Conservation (phyloP, 2,113 vertebrate genomes). For the Xiphorhynchus elegans region DNA sequence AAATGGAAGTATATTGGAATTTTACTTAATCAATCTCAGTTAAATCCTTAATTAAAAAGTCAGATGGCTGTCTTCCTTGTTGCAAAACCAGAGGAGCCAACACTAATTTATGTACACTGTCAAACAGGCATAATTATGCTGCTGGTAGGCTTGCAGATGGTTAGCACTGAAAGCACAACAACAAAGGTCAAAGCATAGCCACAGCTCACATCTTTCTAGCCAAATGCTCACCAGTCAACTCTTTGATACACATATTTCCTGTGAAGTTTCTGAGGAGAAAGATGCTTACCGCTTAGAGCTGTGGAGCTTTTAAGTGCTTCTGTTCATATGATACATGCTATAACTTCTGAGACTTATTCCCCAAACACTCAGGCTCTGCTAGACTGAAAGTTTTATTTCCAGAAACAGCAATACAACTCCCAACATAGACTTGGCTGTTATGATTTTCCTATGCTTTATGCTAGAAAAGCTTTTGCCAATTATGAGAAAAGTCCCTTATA, state of each 20-base stretch:
- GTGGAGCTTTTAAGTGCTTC: background rate
- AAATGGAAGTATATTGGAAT: constrained; percentile 23
- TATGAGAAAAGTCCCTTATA: background rate
- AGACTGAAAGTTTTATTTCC: background rate
- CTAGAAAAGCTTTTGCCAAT: background rate
- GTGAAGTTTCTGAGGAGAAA: background rate
- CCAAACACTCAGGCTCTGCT: background rate
- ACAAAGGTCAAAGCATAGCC: constrained; percentile 35
- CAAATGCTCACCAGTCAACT: constrained; percentile 41
- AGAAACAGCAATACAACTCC: background rate
- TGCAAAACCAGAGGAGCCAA: constrained; percentile 47
- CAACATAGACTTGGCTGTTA: background rate
- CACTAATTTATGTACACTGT: constrained; percentile 55
- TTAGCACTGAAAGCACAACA: background rate
- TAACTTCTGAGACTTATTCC: background rate
- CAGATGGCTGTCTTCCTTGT: constrained; percentile 42
- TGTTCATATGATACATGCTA: background rate
- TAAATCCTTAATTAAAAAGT: constrained; percentile 62
- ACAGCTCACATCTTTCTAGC: constrained; percentile 5
- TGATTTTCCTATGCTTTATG: background rate
- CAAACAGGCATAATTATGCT: constrained; percentile 48
- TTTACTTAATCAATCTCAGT: constrained; percentile 20
- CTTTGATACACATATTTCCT: background rate
- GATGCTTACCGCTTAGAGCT: background rate
- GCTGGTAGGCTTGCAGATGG: constrained; percentile 52